Evolutionary conservation across 1,140 invertebrate species (phyloP).

Genomic region (Drosophila sucinea): DNA sequence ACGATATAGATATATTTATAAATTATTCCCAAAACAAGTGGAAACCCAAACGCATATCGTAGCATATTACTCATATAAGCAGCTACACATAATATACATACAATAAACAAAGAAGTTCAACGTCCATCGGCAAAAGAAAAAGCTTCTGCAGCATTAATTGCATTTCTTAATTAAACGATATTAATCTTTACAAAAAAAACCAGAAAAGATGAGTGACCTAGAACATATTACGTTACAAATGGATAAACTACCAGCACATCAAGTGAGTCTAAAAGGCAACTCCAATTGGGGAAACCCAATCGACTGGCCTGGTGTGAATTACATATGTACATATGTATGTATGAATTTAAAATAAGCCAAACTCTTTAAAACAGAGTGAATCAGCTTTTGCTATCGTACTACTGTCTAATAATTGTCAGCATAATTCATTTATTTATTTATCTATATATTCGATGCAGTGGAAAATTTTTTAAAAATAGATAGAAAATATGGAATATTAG

Average conservation of each 20-base stretch:
- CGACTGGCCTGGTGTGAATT: background rate
- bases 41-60: constrained; percentile 24
- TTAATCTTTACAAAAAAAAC: constrained; percentile 37
- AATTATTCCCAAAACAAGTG: constrained; percentile 22
- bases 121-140: background rate
- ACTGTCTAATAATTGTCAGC: background rate
- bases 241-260: constrained; percentile 46
- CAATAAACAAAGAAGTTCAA: constrained; percentile 48
- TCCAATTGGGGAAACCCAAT: constrained; percentile 1
- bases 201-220: constrained; percentile 55
- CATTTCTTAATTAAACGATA: constrained; percentile 23
- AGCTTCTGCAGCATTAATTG: background rate
- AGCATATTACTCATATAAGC: background rate
- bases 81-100: background rate
- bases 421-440: background rate
- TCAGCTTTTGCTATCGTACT: background rate
- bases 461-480: too few relatives aligned
- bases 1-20: constrained; percentile 22
- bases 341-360: background rate
- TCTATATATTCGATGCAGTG: background rate
- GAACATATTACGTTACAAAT: constrained; percentile 59
- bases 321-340: background rate
- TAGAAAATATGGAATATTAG: too few relatives aligned
- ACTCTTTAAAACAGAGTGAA: constrained; percentile 19
- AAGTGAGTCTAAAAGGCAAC: constrained; percentile 44